Evolutionary conservation across 2,113 vertebrate species (phyloP).

Genomic region (Dunckerocampus dactyliophorus): DNA sequence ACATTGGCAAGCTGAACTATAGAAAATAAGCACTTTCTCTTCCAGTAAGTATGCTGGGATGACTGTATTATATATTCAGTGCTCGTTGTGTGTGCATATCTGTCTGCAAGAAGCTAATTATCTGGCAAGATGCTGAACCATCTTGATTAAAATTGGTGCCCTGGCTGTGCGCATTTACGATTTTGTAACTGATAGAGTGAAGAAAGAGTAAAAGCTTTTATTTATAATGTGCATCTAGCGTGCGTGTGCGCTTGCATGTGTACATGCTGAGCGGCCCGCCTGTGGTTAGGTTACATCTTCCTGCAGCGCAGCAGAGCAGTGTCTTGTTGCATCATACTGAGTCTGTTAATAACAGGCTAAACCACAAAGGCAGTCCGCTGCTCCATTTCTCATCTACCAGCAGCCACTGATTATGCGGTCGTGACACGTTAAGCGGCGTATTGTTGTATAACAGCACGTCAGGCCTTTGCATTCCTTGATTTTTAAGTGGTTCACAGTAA

Average conservation of each 20-base stretch:
- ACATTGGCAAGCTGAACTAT: constrained; percentile 11
- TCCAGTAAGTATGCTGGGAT: constrained; percentile 22
- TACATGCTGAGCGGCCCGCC: constrained; percentile 69
- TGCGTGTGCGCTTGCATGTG: constrained; percentile 37
- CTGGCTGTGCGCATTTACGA: constrained; percentile 6
- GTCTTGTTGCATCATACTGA: constrained; percentile 66
- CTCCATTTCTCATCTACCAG: constrained; percentile 60
- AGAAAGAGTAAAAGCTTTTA: constrained; percentile 18
- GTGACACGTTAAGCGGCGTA: constrained; percentile 38
- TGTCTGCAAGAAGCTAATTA: constrained; percentile 22
- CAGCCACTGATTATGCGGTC: constrained; percentile 51
- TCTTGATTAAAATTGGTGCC: constrained; percentile 11
- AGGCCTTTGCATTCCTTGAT: constrained; percentile 9
- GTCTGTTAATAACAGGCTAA: constrained; percentile 70
- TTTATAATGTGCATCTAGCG: constrained; percentile 31
- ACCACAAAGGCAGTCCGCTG: constrained; percentile 66
- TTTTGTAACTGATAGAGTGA: background rate
- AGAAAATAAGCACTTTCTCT: constrained; percentile 5
- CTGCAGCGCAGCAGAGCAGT: constrained; percentile 62
- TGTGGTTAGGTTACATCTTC: constrained; percentile 75
- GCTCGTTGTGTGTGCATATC: constrained; percentile 3
- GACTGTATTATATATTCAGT: constrained; percentile 6
- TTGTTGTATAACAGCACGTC: constrained; percentile 13
- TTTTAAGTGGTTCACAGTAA: constrained; percentile 5
- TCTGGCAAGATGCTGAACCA: constrained; percentile 7